A percentile compares a stretch with the other conserved stretches of the same genome.
phyloP scores from a whole-genome alignment of 2,888 invertebrate genomes.

The Chymomyza amoena region DNA sequence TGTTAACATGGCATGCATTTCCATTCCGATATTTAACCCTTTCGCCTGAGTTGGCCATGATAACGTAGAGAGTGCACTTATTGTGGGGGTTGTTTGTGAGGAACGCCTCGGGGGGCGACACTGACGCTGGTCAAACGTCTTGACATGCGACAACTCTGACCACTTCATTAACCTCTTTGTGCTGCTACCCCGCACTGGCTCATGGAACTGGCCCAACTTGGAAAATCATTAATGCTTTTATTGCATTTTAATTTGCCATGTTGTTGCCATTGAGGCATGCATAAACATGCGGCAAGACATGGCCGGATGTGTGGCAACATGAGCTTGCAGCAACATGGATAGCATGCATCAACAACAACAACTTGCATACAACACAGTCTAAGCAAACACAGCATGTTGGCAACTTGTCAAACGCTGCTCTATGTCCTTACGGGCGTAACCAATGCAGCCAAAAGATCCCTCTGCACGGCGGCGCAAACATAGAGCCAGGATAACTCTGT shows the following conservation, averaged over 20 bases:
- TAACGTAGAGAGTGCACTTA: not conserved
- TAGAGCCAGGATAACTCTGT: not conserved
- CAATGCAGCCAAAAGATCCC: not conserved
- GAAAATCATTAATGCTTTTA: slow-evolving; percentile 67
- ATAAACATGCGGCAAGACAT: slow-evolving; percentile 53
- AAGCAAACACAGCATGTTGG: slow-evolving; percentile 40
- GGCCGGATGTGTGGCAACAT: slow-evolving; percentile 41
- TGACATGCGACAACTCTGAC: slow-evolving; percentile 15
- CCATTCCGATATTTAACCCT: slow-evolving; percentile 45
- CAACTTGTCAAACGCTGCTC: slow-evolving; percentile 60
- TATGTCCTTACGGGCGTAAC: slow-evolving; percentile 19
- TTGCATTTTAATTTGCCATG: slow-evolving; percentile 71
- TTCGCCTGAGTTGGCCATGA: slow-evolving; percentile 5
- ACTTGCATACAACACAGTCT: not conserved
- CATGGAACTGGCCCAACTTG: slow-evolving; percentile 35
- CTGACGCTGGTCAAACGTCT: not conserved
- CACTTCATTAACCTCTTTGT: slow-evolving; percentile 52
- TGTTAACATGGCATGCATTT: slow-evolving; percentile 45
- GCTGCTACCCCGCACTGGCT: not conserved
- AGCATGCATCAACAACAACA: slow-evolving; percentile 9
- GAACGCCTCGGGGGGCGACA: too few species aligned
- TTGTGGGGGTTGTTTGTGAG: not conserved
- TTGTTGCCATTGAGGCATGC: slow-evolving; percentile 65
- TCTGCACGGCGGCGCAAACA: not conserved
- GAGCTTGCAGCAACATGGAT: slow-evolving; percentile 1